phyloP scores from a whole-genome alignment of 2,797 vertebrate genomes.

The Anguilla obscura region DNA sequence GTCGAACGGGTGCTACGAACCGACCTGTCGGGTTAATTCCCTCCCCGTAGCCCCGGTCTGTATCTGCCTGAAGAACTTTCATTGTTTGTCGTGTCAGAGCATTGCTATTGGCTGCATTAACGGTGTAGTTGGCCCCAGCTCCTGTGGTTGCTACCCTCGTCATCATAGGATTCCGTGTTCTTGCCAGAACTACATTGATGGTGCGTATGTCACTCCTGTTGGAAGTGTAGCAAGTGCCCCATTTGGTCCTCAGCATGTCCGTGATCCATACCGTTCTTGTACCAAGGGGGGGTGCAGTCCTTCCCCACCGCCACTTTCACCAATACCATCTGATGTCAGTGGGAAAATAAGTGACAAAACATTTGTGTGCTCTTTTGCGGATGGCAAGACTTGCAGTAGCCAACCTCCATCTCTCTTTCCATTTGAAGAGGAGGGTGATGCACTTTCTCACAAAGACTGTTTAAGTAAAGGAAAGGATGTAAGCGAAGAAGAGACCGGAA shows the following conservation, averaged over 20 bases:
- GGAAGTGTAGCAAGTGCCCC: constrained; percentile 55
- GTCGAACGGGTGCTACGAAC: constrained; percentile 72
- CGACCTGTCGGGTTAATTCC: constrained; percentile 70
- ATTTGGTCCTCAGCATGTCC: constrained; percentile 54
- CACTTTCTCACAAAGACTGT: constrained; percentile 45
- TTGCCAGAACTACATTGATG: constrained; percentile 58
- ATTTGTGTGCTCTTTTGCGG: constrained; percentile 59
- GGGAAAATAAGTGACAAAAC: constrained; percentile 69
- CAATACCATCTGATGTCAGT: constrained; percentile 75
- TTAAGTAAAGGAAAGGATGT: constrained; percentile 34
- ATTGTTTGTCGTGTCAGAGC: constrained; percentile 80
- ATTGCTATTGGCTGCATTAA: constrained; percentile 71
- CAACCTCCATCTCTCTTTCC: constrained; percentile 81
- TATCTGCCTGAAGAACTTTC: constrained; percentile 77
- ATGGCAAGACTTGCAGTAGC: constrained; percentile 59
- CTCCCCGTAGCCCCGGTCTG: constrained; percentile 66
- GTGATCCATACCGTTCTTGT: constrained; percentile 62
- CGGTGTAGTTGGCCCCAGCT: constrained; percentile 65
- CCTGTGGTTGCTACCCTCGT: constrained; percentile 69
- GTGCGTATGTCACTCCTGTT: constrained; percentile 56
- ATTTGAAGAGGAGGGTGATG: constrained; percentile 69
- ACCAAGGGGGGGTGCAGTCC: constrained; percentile 78
- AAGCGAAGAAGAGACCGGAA: constrained; percentile 40
- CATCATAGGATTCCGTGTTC: constrained; percentile 67
- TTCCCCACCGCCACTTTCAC: constrained; percentile 86